phyloP scores from a whole-genome alignment of 2,888 invertebrate genomes.

The Cremastinae sp. region DNA sequence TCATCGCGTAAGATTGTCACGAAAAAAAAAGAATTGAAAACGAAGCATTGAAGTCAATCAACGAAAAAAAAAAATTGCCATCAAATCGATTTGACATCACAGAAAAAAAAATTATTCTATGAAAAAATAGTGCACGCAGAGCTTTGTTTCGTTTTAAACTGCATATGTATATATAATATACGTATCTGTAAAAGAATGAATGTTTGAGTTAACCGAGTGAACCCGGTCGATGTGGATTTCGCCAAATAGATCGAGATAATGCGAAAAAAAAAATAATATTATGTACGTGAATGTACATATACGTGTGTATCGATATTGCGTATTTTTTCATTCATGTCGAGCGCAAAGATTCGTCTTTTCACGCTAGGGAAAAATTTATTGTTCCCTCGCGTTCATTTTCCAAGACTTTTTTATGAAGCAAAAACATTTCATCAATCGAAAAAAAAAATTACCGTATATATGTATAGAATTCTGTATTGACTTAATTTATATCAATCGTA shows the following conservation, averaged over 20 bases:
- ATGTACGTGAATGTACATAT: conserved; percentile 2
- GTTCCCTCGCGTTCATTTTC: conserved; percentile 10
- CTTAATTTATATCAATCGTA: conserved; percentile 41
- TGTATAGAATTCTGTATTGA: conserved; percentile 40
- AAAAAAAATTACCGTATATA: conserved; percentile 7
- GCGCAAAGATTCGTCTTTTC: conserved; percentile 33
- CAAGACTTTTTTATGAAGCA: conserved; percentile 15
- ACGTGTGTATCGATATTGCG: conserved; percentile 1
- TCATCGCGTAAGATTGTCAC: conserved; percentile 21
- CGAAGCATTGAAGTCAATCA: too few species aligned
- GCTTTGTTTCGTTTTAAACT: conserved; percentile 33
- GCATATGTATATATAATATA: conserved; percentile 24
- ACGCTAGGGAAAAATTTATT: conserved; percentile 9
- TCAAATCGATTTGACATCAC: conserved; percentile 45
- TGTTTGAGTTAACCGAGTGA: conserved; percentile 45
- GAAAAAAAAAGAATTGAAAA: too few species aligned
- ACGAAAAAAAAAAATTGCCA: too few species aligned
- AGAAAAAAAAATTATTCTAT: conserved; percentile 13
- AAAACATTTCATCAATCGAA: conserved; percentile 34
- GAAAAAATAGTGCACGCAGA: conserved; percentile 29
- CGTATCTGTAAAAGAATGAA: conserved; percentile 38
- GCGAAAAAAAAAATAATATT: conserved; percentile 5
- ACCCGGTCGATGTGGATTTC: conserved; percentile 39
- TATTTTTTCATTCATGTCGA: conserved; percentile 44
- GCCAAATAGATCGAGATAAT: conserved; percentile 29